These are phyloP conservation scores for Tiliqua scincoides DNA, from an alignment of 2,113 vertebrate species.

Conservation along the genomic window DNA sequence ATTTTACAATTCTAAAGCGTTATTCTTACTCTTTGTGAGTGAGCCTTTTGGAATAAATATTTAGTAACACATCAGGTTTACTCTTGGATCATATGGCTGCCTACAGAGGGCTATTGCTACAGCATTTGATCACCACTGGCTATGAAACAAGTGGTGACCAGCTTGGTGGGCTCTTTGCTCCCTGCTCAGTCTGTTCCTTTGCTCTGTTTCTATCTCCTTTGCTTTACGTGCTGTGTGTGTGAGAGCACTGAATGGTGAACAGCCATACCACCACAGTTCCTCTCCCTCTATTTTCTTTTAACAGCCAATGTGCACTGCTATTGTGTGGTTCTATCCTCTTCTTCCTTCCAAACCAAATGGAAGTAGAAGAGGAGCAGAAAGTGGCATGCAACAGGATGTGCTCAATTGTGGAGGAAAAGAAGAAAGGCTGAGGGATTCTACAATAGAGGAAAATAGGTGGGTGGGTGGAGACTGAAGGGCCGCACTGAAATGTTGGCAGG, in stretches of 20 bases:
- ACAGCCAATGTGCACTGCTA: no score
- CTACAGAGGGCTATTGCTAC: background rate
- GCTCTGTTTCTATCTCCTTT: no score
- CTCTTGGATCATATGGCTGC: background rate
- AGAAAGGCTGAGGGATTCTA: no score
- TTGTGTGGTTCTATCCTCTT: no score
- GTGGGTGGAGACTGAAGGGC: no score
- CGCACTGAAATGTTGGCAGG: no score
- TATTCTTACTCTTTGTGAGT: conserved; percentile 78
- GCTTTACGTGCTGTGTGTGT: no score
- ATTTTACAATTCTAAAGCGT: conserved; percentile 78
- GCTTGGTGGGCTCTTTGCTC: background rate
- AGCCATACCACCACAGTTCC: background rate
- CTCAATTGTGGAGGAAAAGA: no score
- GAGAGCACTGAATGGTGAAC: background rate
- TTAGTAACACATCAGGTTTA: conserved; percentile 71
- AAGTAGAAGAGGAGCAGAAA: no score
- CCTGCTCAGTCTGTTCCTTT: background rate
- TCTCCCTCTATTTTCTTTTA: background rate
- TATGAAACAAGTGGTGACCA: background rate
- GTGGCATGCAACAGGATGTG: no score
- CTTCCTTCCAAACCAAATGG: no score
- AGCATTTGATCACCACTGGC: background rate
- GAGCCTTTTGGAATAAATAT: conserved; percentile 82
- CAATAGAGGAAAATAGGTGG: no score